Conservation (phyloP, 2,888 invertebrate genomes). For the Eumerus sabulonum region DNA sequence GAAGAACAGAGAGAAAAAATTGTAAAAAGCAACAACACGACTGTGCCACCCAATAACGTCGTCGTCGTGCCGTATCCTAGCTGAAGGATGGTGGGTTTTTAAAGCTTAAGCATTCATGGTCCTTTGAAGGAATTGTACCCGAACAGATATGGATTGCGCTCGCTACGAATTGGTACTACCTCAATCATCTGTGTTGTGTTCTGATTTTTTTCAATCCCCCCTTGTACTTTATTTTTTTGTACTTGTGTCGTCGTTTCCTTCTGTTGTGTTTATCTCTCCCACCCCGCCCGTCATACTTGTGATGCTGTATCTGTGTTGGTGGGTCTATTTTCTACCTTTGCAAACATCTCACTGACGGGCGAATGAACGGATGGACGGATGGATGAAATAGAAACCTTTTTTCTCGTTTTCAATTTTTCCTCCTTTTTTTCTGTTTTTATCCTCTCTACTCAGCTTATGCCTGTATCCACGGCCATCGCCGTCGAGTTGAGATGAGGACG, state of each 20-base stretch:
- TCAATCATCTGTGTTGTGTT: conserved; percentile 66
- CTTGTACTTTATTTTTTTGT: conserved; percentile 20
- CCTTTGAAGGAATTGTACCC: conserved; percentile 56
- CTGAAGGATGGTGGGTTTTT: conserved; percentile 54
- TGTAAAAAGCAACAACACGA: not conserved
- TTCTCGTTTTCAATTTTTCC: conserved; percentile 16
- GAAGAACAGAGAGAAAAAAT: conserved; percentile 10
- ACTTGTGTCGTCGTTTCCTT: conserved; percentile 4
- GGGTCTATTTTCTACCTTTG: conserved; percentile 66
- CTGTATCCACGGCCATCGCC: conserved; percentile 29
- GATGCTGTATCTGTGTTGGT: conserved; percentile 25
- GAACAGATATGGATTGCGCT: conserved; percentile 60
- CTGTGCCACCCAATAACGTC: too few relatives aligned
- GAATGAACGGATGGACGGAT: conserved; percentile 63
- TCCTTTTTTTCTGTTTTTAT: too few relatives aligned
- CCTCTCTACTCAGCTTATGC: too few relatives aligned
- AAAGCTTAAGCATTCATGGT: conserved; percentile 65
- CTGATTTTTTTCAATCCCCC: conserved; percentile 31
- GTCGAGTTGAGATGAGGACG: conserved; percentile 10
- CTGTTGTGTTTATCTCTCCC: conserved; percentile 23
- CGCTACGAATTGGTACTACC: conserved; percentile 64
- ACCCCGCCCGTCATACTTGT: conserved; percentile 5
- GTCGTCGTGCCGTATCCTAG: not conserved
- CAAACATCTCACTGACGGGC: conserved; percentile 65
- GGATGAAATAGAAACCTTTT: conserved; percentile 67